Evolutionary conservation across 23 tunicate species (phyloP).

Genomic region (Aplidium turbinatum): DNA sequence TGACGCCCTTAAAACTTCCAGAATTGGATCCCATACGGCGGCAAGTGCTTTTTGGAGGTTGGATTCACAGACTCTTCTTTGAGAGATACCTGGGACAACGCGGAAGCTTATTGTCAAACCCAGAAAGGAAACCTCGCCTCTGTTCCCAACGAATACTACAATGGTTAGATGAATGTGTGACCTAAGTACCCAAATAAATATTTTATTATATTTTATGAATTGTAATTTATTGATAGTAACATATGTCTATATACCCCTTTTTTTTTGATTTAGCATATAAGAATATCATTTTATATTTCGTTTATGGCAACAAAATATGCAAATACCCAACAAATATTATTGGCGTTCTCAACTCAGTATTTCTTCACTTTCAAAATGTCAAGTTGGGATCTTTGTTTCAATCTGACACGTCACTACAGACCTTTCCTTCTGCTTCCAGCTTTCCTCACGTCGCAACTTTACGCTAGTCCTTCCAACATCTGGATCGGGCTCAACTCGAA

Average conservation of each 20-base stretch:
- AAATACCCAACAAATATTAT: no score
- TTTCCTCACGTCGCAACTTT: slow-evolving; percentile 68
- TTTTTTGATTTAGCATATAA: no score
- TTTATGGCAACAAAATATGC: no score
- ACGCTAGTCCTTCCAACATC: slow-evolving; percentile 33
- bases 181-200: no score
- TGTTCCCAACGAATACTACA: slow-evolving; percentile 71
- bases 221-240: no score
- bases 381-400: no score
- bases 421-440: slow-evolving; percentile 33
- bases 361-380: no score
- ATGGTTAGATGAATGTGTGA: slow-evolving; percentile 64
- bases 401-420: background rate
- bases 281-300: no score
- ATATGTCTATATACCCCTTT: no score
- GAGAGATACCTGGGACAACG: slow-evolving; percentile 58
- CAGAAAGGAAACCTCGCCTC: slow-evolving; percentile 65
- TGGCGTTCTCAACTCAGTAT: no score
- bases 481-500: slow-evolving; percentile 72
- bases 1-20: no score
- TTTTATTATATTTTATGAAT: no score
- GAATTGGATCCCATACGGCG: slow-evolving; percentile 72
- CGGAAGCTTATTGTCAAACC: slow-evolving; percentile 70
- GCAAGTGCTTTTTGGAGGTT: slow-evolving; percentile 72
- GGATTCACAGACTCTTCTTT: slow-evolving; percentile 61